Percentiles rank a stretch among this genome's conserved stretches.
phyloP scores from a whole-genome alignment of 2,888 invertebrate species.

The Gasteruption jaculator region DNA sequence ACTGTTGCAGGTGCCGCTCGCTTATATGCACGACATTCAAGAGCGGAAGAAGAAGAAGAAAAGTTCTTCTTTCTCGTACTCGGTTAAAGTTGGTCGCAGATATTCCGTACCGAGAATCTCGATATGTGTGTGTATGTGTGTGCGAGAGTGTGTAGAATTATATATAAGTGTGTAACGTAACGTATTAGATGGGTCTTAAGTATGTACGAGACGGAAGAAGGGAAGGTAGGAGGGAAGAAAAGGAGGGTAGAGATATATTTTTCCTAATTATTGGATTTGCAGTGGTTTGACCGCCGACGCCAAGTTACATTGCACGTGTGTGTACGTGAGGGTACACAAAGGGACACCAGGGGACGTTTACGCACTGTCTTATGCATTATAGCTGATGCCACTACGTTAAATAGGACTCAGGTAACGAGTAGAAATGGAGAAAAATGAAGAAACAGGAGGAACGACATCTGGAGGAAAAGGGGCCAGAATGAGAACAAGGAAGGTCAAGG shows the following conservation, averaged over 20 bases:
- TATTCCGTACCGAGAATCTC: no score
- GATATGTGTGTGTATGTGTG: no score
- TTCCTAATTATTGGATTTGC: conserved; percentile 31
- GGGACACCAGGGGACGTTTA: no score
- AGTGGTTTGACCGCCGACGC: neutral
- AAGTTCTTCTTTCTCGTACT: no score
- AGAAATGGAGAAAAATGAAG: conserved; percentile 5
- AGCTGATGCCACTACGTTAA: conserved; percentile 20
- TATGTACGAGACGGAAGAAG: neutral
- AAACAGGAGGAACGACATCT: conserved; percentile 6
- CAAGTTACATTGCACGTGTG: conserved; percentile 5
- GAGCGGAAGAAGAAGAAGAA: neutral
- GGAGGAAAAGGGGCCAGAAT: conserved; percentile 5
- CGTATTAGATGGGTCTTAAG: no score
- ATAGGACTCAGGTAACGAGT: conserved; percentile 9
- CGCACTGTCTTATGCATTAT: no score
- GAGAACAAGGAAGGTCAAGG: conserved; percentile 8
- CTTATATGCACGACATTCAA: neutral
- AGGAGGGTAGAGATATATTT: conserved; percentile 16
- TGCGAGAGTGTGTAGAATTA: no score
- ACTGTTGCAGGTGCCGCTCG: neutral
- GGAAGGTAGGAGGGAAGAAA: neutral
- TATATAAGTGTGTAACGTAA: no score
- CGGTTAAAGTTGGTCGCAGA: no score
- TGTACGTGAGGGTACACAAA: conserved; percentile 13